phyloP scores from a whole-genome alignment of 2,888 invertebrate species.

The Lasioglossum oenotherae region DNA sequence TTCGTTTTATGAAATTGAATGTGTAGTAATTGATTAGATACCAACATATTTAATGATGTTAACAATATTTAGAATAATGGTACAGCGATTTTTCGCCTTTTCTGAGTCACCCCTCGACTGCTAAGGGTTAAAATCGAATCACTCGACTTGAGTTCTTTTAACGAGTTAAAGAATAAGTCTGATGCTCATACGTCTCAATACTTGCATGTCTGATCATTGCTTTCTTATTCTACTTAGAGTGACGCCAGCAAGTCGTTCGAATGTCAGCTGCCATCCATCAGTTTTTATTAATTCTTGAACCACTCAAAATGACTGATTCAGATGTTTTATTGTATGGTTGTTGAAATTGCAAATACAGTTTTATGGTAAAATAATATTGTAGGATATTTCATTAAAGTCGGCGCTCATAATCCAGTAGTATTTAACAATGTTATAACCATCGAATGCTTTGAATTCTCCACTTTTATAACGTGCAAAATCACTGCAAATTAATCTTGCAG shows the following conservation, averaged over 20 bases:
- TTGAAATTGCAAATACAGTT: background rate
- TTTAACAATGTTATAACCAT: background rate
- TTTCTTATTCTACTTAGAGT: background rate
- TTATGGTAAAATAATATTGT: background rate
- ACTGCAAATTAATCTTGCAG: background rate
- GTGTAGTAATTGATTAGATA: no score
- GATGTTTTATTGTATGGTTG: background rate
- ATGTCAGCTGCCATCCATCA: background rate
- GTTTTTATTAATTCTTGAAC: background rate
- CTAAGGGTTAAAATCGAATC: no score
- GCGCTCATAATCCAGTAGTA: background rate
- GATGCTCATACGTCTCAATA: background rate
- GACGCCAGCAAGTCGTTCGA: background rate
- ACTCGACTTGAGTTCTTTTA: no score
- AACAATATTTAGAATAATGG: no score
- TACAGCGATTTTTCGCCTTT: no score
- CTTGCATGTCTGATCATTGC: background rate
- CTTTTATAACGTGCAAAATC: background rate
- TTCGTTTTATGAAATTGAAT: no score
- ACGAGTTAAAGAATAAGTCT: no score
- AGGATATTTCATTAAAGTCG: background rate
- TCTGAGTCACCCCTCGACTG: no score
- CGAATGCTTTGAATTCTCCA: background rate
- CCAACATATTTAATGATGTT: no score
- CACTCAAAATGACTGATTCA: background rate